Evolutionary conservation across 1,140 invertebrate genomes (phyloP).

Genomic region (Calliopsis andreniformis): DNA sequence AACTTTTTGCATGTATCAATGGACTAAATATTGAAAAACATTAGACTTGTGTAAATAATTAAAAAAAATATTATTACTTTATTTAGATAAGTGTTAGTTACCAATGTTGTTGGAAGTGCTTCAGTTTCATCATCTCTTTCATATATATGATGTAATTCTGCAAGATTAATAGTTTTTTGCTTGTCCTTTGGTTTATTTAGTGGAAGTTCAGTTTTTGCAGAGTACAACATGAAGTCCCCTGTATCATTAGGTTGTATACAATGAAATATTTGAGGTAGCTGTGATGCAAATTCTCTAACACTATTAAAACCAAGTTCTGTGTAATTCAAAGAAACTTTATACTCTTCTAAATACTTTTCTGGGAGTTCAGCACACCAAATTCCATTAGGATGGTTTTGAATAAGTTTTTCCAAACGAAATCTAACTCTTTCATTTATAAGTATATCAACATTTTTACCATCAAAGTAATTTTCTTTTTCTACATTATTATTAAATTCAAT

Average conservation of each 20-base stretch:
- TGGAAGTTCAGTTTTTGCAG: constrained; percentile 57
- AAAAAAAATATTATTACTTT: constrained; percentile 6
- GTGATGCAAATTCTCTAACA: constrained; percentile 67
- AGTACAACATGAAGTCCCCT: constrained; percentile 68
- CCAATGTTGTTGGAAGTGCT: constrained; percentile 64
- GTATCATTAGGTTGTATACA: constrained; percentile 42
- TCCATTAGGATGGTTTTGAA: constrained; percentile 71
- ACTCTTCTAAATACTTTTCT: constrained; percentile 66
- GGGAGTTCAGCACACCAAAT: constrained; percentile 77
- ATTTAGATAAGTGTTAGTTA: constrained; percentile 50
- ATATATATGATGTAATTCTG: constrained; percentile 48
- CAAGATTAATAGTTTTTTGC: constrained; percentile 10
- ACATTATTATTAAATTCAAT: neutral
- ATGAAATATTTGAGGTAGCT: constrained; percentile 74
- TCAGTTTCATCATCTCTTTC: constrained; percentile 36
- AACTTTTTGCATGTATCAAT: constrained; percentile 46
- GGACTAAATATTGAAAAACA: constrained; percentile 57
- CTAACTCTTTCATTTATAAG: constrained; percentile 61
- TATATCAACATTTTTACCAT: neutral
- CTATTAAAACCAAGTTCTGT: constrained; percentile 71
- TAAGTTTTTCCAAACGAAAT: constrained; percentile 70
- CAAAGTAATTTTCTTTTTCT: neutral
- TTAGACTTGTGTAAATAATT: constrained; percentile 14
- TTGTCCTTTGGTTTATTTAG: neutral
- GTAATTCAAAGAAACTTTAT: constrained; percentile 70